Conservation (phyloP, 1,140 invertebrate genomes). For the Muscidifurax raptorellus region DNA sequence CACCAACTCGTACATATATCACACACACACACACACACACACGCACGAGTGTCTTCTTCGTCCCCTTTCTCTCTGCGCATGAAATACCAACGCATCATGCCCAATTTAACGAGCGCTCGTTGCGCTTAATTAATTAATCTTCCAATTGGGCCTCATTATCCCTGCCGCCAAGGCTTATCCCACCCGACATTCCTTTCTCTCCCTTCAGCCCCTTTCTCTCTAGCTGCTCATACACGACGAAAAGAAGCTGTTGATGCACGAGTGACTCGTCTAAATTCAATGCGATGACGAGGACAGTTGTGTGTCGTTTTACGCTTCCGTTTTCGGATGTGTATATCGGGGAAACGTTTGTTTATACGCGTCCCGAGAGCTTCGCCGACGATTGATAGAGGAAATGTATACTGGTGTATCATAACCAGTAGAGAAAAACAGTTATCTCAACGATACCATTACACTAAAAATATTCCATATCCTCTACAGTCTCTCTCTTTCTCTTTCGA, state of each 20-base stretch:
- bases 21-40: neutral
- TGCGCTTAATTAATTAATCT: slow-evolving; percentile 67
- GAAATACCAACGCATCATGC: slow-evolving; percentile 61
- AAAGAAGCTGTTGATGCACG: neutral
- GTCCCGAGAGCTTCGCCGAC: no score
- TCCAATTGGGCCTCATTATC: slow-evolving; percentile 66
- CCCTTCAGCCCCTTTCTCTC: slow-evolving; percentile 21
- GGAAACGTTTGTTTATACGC: no score
- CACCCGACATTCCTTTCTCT: neutral
- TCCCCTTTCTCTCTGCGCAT: neutral
- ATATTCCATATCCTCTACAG: no score
- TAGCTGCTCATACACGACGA: neutral
- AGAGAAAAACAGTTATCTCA: no score
- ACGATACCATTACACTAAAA: no score
- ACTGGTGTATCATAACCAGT: no score
- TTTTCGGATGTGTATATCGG: no score
- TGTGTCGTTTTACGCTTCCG: no score
- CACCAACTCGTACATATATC: neutral
- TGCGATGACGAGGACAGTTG: neutral
- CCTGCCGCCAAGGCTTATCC: slow-evolving; percentile 39
- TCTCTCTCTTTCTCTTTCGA: neutral
- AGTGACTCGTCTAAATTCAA: neutral
- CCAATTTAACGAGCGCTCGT: slow-evolving; percentile 62
- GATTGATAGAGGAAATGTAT: no score
- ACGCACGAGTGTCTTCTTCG: neutral